phyloP scores from a whole-genome alignment of 2,113 vertebrate species.

The Nannobrachium achirus region DNA sequence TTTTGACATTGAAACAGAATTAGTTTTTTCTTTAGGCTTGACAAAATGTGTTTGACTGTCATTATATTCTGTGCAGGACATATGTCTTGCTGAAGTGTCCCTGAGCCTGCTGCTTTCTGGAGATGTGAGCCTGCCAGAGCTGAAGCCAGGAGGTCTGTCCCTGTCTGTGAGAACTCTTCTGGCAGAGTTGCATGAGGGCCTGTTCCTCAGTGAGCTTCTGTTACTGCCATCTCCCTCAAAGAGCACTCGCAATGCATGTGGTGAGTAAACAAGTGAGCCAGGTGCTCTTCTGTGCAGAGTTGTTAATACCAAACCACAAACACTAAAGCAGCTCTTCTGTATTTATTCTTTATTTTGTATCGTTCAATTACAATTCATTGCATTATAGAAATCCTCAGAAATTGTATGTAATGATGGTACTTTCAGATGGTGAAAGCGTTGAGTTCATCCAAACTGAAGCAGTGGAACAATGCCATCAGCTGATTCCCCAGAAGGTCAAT shows the following conservation, averaged over 20 bases:
- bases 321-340: no score
- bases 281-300: no score
- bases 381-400: no score
- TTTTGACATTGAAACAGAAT: not conserved
- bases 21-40: no score
- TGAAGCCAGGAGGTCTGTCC: conserved; percentile 77
- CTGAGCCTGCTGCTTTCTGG: conserved; percentile 86
- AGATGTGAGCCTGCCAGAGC: conserved; percentile 82
- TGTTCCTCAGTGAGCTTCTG: conserved; percentile 88
- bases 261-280: conserved; percentile 34
- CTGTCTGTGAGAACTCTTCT: conserved; percentile 83
- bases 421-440: conserved; percentile 65
- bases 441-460: conserved; percentile 74
- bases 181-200: conserved; percentile 91
- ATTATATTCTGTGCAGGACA: conserved; percentile 75
- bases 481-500: conserved; percentile 84
- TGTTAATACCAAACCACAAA: no score
- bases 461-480: conserved; percentile 79
- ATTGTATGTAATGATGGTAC: no score
- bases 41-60: not conserved
- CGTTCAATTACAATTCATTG: no score
- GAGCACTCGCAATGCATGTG: conserved; percentile 23
- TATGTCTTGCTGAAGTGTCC: conserved; percentile 91
- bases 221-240: conserved; percentile 28
- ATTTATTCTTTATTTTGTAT: no score